These are phyloP conservation scores for Apotomis turbidana DNA, from an alignment of 2,888 invertebrate genomes.

Conservation along the genomic window DNA sequence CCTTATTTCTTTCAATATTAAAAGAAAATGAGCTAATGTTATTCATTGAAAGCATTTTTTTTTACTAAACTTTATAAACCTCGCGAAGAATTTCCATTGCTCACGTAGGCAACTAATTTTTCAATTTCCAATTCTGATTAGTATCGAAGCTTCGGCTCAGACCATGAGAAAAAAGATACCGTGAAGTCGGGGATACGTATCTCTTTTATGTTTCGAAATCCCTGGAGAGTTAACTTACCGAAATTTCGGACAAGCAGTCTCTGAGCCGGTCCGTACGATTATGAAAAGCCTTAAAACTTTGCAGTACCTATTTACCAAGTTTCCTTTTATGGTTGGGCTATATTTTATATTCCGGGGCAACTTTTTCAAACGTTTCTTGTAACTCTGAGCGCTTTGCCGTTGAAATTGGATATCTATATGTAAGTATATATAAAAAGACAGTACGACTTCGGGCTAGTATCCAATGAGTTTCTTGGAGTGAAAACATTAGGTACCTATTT, in stretches of 20 bases:
- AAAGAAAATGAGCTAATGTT: background rate
- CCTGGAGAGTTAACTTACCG: constrained; percentile 10
- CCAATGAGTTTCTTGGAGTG: background rate
- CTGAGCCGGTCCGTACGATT: constrained; percentile 13
- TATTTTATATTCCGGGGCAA: constrained; percentile 10
- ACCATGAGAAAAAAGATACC: constrained; percentile 3
- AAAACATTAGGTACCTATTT: no score
- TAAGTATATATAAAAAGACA: background rate
- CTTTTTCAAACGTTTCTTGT: constrained; percentile 1
- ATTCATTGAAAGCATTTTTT: constrained; percentile 15
- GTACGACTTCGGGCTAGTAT: background rate
- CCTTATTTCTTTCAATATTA: background rate
- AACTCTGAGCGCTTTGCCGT: background rate
- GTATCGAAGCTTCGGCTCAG: background rate
- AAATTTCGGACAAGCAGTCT: constrained; percentile 19
- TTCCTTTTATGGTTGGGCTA: constrained; percentile 11
- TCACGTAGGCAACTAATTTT: background rate
- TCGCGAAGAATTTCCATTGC: background rate
- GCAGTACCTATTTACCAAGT: constrained; percentile 3
- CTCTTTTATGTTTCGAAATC: constrained; percentile 12
- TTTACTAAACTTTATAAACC: background rate
- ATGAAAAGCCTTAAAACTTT: constrained; percentile 28
- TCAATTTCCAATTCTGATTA: constrained; percentile 20
- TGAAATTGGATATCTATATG: background rate
- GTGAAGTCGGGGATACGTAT: constrained; percentile 7